Evolutionary conservation across 1,140 invertebrate species (phyloP).

Genomic region (Formica exsecta): DNA sequence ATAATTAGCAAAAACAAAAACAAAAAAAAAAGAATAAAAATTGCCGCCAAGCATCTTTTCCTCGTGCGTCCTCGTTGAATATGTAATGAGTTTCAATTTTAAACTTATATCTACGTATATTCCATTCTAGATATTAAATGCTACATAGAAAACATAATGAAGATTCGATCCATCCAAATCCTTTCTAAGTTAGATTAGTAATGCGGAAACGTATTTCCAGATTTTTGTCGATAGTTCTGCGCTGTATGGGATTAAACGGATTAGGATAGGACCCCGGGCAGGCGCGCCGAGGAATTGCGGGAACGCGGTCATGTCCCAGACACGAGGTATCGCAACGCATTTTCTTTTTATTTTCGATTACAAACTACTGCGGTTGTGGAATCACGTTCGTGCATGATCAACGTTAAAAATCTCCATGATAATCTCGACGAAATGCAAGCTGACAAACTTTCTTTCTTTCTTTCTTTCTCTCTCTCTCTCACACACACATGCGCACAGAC

Average conservation of each 20-base stretch:
- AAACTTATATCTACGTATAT: too few species aligned
- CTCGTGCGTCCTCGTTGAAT: too few species aligned
- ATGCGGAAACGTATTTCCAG: too few species aligned
- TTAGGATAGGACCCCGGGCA: neutral
- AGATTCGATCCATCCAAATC: too few species aligned
- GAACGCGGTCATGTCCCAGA: constrained; percentile 35
- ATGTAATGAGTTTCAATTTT: too few species aligned
- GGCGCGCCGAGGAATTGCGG: neutral
- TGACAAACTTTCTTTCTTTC: constrained; percentile 29
- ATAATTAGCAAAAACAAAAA: too few species aligned
- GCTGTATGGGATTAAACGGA: neutral
- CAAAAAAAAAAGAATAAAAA: too few species aligned
- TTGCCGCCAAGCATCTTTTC: too few species aligned
- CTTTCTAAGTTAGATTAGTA: too few species aligned
- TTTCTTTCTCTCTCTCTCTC: constrained; percentile 38
- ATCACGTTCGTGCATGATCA: constrained; percentile 62
- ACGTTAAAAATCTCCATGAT: constrained; percentile 71
- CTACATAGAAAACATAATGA: too few species aligned
- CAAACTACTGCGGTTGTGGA: constrained; percentile 69
- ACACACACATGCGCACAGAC: neutral
- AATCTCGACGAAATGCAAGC: constrained; percentile 67
- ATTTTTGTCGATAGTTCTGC: too few species aligned
- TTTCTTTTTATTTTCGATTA: constrained; percentile 58
- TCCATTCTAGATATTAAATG: too few species aligned
- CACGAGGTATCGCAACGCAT: constrained; percentile 54